Conservation (phyloP, 2,888 invertebrate species). For the Spodoptera littoralis region DNA sequence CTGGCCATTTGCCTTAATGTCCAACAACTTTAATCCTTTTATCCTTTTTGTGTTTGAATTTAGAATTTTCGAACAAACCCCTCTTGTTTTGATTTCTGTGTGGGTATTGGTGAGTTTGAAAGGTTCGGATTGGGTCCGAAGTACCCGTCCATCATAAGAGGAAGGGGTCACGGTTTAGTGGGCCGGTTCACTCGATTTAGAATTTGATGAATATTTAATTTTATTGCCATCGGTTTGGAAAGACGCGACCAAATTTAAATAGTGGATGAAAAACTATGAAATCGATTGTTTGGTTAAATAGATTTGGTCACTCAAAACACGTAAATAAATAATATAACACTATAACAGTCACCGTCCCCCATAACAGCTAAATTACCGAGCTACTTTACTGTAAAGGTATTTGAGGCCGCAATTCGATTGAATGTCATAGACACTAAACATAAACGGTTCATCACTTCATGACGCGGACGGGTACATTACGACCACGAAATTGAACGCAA, state of each 20-base stretch:
- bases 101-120: conserved; percentile 21
- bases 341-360: too few relatives aligned
- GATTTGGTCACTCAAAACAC: too few relatives aligned
- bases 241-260: not conserved
- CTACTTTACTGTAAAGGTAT: not conserved
- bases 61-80: conserved; percentile 29
- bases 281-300: too few relatives aligned
- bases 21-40: conserved; percentile 39
- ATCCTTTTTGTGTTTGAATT: conserved; percentile 33
- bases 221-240: not conserved
- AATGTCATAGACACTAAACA: conserved; percentile 26
- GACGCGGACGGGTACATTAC: conserved; percentile 50
- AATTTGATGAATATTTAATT: conserved; percentile 26
- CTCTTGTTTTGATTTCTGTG: conserved; percentile 23
- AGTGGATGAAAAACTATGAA: too few relatives aligned
- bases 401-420: conserved; percentile 24
- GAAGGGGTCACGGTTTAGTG: conserved; percentile 4
- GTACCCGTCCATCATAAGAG: conserved; percentile 23
- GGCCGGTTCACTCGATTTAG: conserved; percentile 2
- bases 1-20: conserved; percentile 36
- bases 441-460: conserved; percentile 32
- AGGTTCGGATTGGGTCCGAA: conserved; percentile 16
- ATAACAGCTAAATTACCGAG: conserved; percentile 4
- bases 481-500: conserved; percentile 50
- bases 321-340: too few relatives aligned